These are phyloP conservation scores for Vireo altiloquus DNA, from an alignment of 2,113 vertebrate genomes.

Conservation along the genomic window DNA sequence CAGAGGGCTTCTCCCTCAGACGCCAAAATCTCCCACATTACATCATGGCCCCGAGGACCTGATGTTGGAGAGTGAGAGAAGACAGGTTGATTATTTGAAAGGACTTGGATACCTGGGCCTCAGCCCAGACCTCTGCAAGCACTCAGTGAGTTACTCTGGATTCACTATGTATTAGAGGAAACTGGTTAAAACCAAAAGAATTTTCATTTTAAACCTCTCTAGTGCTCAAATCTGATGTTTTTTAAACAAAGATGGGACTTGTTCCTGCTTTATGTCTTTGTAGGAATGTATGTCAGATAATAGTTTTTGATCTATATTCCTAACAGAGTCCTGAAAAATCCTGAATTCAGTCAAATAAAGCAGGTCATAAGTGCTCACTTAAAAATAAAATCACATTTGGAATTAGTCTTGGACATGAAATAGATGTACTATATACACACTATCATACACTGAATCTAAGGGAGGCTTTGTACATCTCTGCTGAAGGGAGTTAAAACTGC, in stretches of 20 bases:
- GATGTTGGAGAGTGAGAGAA: not conserved
- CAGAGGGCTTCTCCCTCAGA: not conserved
- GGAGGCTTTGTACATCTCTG: not conserved
- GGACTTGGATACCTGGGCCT: not conserved
- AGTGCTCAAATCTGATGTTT: not conserved
- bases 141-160: not conserved
- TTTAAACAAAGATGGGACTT: not conserved
- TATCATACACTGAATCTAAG: not conserved
- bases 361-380: not conserved
- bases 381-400: not conserved
- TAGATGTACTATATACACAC: not conserved
- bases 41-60: fast-evolving
- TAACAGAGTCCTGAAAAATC: not conserved
- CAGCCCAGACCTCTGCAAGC: not conserved
- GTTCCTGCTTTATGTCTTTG: not conserved
- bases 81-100: not conserved
- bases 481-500: not conserved
- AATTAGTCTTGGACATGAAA: not conserved
- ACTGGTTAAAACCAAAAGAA: not conserved
- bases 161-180: not conserved
- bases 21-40: not conserved
- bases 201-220: not conserved
- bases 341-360: not conserved
- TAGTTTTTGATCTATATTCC: not conserved
- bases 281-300: not conserved